These are phyloP conservation scores for Lepidothrix coronata DNA, from an alignment of 2,113 vertebrate species.

Conservation along the genomic window DNA sequence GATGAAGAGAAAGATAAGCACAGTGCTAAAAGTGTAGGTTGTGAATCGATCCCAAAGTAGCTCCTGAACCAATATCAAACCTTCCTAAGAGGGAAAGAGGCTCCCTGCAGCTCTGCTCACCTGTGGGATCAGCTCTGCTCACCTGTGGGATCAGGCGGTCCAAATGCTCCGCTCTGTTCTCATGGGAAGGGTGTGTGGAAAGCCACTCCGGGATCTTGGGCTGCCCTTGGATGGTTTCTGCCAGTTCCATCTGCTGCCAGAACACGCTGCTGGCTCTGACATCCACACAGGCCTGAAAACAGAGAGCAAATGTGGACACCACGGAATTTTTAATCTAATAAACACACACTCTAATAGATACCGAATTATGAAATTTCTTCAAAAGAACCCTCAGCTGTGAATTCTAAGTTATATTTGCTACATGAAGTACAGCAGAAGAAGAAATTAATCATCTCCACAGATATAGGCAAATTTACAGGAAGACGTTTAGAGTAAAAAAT, in stretches of 20 bases:
- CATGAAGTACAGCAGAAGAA: background rate
- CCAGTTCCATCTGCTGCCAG: constrained; percentile 92
- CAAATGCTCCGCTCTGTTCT: constrained; percentile 81
- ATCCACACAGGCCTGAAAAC: constrained; percentile 88
- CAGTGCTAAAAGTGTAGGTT: background rate
- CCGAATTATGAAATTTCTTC: background rate
- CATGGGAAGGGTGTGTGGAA: constrained; percentile 94
- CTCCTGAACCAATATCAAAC: background rate
- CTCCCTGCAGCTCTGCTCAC: constrained; percentile 65
- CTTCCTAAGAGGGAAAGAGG: background rate
- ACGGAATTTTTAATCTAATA: background rate
- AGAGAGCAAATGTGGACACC: background rate
- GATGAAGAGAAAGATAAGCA: background rate
- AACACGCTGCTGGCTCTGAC: constrained; percentile 89
- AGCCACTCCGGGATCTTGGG: constrained; percentile 86
- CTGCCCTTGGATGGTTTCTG: constrained; percentile 73
- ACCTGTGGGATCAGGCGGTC: constrained; percentile 91
- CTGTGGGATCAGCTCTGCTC: constrained; percentile 82
- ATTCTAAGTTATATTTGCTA: background rate
- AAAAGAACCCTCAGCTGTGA: background rate
- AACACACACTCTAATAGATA: background rate
- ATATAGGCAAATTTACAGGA: background rate
- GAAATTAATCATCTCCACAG: background rate
- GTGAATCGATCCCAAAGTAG: background rate
- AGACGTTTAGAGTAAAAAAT: background rate